Evolutionary conservation across 2,113 vertebrate genomes (phyloP).

Genomic region (Anarhynchus alexandrinus): DNA sequence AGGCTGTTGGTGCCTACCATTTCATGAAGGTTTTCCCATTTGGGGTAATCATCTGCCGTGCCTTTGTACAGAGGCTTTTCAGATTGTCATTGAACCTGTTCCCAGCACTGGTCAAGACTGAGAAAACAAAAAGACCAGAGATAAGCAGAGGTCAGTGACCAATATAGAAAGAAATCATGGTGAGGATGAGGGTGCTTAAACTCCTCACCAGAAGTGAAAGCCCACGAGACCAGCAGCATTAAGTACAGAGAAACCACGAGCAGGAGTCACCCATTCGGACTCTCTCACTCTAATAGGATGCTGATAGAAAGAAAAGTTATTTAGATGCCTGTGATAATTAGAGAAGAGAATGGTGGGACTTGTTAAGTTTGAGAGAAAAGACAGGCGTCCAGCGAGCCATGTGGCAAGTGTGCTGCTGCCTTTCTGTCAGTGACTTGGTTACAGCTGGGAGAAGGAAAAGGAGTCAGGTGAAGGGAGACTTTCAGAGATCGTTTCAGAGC

Average conservation of each 20-base stretch:
- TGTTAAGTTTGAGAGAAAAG: not conserved
- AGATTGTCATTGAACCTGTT: not conserved
- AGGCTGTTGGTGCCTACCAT: not conserved
- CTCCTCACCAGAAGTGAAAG: not conserved
- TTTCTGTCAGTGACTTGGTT: not conserved
- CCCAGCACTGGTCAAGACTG: fast-evolving
- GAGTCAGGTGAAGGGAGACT: not conserved
- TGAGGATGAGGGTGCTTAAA: not conserved
- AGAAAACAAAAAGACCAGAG: not conserved
- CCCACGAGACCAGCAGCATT: not conserved
- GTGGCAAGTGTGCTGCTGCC: not conserved
- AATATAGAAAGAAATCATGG: not conserved
- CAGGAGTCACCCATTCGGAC: not conserved
- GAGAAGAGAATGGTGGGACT: not conserved
- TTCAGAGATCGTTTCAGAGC: not conserved
- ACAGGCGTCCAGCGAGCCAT: fast-evolving
- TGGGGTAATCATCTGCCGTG: not conserved
- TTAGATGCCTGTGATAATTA: not conserved
- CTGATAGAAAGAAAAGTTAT: not conserved
- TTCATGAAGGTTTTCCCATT: not conserved
- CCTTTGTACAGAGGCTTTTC: not conserved
- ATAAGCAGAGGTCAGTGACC: fast-evolving
- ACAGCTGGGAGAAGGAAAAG: not conserved
- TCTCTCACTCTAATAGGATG: not conserved
- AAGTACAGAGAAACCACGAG: not conserved